phyloP scores from a whole-genome alignment of 2,113 vertebrate species.

The Podarcis muralis region DNA sequence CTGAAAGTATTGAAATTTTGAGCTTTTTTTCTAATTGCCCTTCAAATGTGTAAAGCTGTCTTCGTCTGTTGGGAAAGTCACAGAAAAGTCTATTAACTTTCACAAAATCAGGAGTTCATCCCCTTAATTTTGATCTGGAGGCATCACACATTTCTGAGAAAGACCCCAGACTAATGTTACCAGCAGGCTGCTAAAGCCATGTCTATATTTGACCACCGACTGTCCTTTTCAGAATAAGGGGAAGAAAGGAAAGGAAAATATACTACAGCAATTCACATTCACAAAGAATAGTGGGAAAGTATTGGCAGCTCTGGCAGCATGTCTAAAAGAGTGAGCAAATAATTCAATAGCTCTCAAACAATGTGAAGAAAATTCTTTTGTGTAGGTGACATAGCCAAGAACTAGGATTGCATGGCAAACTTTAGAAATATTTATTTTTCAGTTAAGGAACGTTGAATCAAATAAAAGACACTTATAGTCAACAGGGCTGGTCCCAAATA shows the following conservation, averaged over 20 bases:
- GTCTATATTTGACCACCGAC: constrained; percentile 32
- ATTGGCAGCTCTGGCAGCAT: constrained; percentile 24
- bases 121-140: constrained; percentile 41
- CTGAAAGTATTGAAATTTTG: constrained; percentile 32
- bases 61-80: constrained; percentile 50
- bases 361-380: constrained; percentile 33
- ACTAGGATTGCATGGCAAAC: constrained; percentile 39
- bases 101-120: constrained; percentile 46
- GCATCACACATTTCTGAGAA: constrained; percentile 37
- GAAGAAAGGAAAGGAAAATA: constrained; percentile 31
- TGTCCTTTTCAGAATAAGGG: constrained; percentile 44
- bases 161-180: constrained; percentile 40
- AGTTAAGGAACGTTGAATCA: constrained; percentile 46
- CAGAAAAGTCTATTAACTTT: constrained; percentile 46
- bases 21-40: constrained; percentile 38
- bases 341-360: constrained; percentile 40
- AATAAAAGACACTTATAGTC: constrained; percentile 50
- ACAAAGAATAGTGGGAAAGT: constrained; percentile 26
- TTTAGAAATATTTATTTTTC: constrained; percentile 62
- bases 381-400: constrained; percentile 1
- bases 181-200: constrained; percentile 44
- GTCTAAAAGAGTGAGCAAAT: constrained; percentile 46
- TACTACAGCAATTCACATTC: constrained; percentile 31
- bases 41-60: constrained; percentile 46
- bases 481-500: neutral